Evolutionary conservation across 2,113 vertebrate genomes (phyloP).

Genomic region (Chaetorhynchus papuensis): DNA sequence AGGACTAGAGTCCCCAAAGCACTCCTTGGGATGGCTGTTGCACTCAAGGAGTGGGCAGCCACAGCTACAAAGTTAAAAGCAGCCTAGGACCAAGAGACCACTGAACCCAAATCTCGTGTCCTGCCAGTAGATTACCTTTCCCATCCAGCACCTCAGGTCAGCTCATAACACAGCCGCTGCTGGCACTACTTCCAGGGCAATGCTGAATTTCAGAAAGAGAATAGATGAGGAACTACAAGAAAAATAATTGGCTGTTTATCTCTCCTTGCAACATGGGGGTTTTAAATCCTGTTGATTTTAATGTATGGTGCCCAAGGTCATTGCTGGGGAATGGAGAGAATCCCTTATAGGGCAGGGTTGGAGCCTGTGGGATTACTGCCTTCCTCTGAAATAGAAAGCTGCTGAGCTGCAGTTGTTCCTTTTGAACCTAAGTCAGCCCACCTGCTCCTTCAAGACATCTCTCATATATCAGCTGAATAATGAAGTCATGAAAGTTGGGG

Average conservation of each 20-base stretch:
- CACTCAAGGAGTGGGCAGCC: background rate
- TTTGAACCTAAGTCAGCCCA: slow-evolving; percentile 55
- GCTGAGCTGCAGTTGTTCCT: slow-evolving; percentile 65
- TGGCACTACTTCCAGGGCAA: background rate
- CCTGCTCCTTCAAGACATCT: slow-evolving; percentile 67
- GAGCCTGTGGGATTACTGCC: slow-evolving; percentile 57
- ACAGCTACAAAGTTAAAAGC: background rate
- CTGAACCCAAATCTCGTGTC: background rate
- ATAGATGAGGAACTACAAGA: background rate
- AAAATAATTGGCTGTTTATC: background rate
- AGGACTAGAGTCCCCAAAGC: background rate
- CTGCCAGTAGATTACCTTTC: background rate
- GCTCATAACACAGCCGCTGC: background rate
- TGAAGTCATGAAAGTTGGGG: background rate
- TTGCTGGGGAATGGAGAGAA: slow-evolving; percentile 30
- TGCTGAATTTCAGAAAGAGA: background rate
- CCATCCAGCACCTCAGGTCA: background rate
- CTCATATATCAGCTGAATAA: slow-evolving; percentile 65
- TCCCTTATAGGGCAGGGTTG: slow-evolving; percentile 54
- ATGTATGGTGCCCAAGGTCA: background rate
- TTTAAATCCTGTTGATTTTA: background rate
- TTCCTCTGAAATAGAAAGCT: slow-evolving; percentile 70
- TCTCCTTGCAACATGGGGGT: background rate
- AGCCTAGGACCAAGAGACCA: background rate
- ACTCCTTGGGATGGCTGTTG: background rate